These are phyloP conservation scores for Cephus cinctus DNA, from an alignment of 1,140 invertebrate species.

Conservation along the genomic window DNA sequence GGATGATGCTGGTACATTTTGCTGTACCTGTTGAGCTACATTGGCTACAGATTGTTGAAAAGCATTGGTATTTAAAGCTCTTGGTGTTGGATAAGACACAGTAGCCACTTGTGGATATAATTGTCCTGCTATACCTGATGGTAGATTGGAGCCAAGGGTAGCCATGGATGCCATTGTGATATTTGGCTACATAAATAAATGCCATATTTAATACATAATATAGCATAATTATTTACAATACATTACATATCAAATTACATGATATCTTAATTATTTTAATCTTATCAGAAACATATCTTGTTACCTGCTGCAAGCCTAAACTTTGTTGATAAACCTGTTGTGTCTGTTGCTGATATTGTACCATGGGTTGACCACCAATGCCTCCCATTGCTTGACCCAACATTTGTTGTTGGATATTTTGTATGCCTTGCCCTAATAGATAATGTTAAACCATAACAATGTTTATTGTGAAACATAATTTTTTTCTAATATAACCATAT, in stretches of 20 bases:
- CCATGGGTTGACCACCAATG: slow-evolving; percentile 59
- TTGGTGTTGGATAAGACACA: slow-evolving; percentile 69
- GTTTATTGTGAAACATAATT: no score
- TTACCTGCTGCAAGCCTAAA: slow-evolving; percentile 56
- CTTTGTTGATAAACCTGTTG: slow-evolving; percentile 63
- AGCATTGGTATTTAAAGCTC: slow-evolving; percentile 68
- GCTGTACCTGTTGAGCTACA: slow-evolving; percentile 50
- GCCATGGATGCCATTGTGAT: slow-evolving; percentile 56
- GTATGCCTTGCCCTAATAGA: slow-evolving; percentile 51
- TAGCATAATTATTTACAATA: not conserved
- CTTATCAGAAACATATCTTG: not conserved
- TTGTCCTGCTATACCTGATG: slow-evolving; percentile 57
- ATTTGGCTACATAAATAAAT: slow-evolving; percentile 38
- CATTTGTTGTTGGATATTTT: slow-evolving; percentile 60
- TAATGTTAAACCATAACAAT: slow-evolving; percentile 14
- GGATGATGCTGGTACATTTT: slow-evolving; percentile 52
- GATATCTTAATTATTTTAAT: slow-evolving; percentile 9
- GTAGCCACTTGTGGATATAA: slow-evolving; percentile 64
- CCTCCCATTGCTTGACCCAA: slow-evolving; percentile 58
- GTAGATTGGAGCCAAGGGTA: slow-evolving; percentile 50
- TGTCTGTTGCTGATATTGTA: slow-evolving; percentile 61
- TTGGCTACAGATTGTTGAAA: slow-evolving; percentile 61
- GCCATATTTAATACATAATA: slow-evolving; percentile 3
- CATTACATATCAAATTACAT: slow-evolving; percentile 5
- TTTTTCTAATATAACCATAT: no score